Evolutionary conservation across 2,888 invertebrate species (phyloP), one percentile per base, ranked within the genome.

Genomic region (Netelia inedita): DNA sequence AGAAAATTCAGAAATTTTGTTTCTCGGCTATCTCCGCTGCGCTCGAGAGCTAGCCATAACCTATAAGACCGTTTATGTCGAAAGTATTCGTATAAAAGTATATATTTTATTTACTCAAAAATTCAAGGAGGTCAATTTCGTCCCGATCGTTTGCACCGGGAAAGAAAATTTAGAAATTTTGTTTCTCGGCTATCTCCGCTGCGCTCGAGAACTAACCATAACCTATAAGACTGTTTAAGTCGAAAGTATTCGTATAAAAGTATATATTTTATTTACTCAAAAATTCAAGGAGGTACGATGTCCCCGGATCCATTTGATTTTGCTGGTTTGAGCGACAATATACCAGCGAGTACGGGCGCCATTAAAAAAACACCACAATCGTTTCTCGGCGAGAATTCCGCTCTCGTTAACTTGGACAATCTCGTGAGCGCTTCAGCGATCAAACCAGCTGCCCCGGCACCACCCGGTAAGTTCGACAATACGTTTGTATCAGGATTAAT

Each of bases 361-460:
- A 94, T 95, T 61, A 98, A 98, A 94, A 99, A 98, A 94, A 98
- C 98, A 73, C 99, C 99, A 1, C 98, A 98, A 89, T 97, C 97
- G 91, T 99, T 99, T 95, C 96, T 99, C 75, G 99, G 99, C 63
- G 98, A 98, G 94, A 99, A 99, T 95, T 98, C 98, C 11, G 96
- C 97, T 89, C 96, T 99, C 90, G 99, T 99, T 87, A 99, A 99
- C 95, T 95, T 99, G 94, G 99, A 99, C 95, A 98, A 99, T 94
- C 96, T 99, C 92, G 98, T 99, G 90, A 96, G 95, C 76, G 94
- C 95, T 46, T 94, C 94, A 68, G 88, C 94, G 75, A 92, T 94
- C 85, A 94, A 94, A 87, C 90, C 93, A 78, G 88, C 93, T 23
- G 88, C 93, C 23, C 93, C 94, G 75, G 89, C 93, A 82, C 92